These are phyloP conservation scores for Tuta absoluta DNA, from an alignment of 2,888 invertebrate genomes.

Conservation along the genomic window DNA sequence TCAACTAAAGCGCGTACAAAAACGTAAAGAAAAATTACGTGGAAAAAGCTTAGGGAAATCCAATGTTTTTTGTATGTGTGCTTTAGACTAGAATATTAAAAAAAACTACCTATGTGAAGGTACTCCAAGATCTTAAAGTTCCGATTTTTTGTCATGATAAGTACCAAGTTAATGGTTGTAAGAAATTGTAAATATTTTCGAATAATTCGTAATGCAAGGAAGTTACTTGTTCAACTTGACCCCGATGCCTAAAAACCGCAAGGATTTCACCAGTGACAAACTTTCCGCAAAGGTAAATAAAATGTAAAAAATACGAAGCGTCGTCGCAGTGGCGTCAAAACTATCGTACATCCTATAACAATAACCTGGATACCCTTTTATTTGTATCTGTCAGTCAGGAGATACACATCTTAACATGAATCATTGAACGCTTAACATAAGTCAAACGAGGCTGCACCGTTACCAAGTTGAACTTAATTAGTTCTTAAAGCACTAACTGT, in stretches of 20 bases:
- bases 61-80: no score
- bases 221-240: slow-evolving; percentile 1
- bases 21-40: no score
- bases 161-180: no score
- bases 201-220: neutral
- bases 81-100: no score
- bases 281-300: slow-evolving; percentile 9
- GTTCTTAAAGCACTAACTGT: slow-evolving; percentile 40
- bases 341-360: neutral
- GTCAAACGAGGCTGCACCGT: slow-evolving; percentile 43
- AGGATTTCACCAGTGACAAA: slow-evolving; percentile 1
- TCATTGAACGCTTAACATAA: slow-evolving; percentile 29
- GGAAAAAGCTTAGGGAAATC: no score
- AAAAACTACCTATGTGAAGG: no score
- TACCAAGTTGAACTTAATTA: slow-evolving; percentile 40
- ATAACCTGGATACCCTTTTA: neutral
- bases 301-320: neutral
- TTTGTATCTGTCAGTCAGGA: slow-evolving; percentile 8
- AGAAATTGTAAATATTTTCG: neutral
- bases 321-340: slow-evolving; percentile 1
- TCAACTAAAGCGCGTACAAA: no score
- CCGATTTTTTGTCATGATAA: no score
- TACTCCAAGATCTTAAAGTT: no score
- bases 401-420: slow-evolving; percentile 16
- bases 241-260: neutral